Base-by-base conservation (phyloP, 2,113 vertebrate species). In the Coptodon rendalli region DNA sequence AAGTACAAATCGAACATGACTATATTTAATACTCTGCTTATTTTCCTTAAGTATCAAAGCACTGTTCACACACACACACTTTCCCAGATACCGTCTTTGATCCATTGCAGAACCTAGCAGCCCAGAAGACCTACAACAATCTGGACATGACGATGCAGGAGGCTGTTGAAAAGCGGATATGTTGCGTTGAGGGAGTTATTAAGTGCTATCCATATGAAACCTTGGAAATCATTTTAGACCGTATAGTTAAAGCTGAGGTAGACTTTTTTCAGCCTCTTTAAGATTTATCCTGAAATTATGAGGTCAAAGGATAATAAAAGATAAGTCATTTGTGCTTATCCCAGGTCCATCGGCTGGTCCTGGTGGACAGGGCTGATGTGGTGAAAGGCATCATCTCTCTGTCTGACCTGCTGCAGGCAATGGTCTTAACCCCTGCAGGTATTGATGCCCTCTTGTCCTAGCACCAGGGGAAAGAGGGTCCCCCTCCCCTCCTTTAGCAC, bases 321-420 rank as follows among this genome's bases (percentile, higher is more conserved):
- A 45, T 53, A 27, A 9, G 4, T 48, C 2, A 1, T 56, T 10
- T 29, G 14, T 90, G 12, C 2, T 80, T 5, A 9, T 27, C 53
- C 43, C 96, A 99, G 98, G 98, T 99, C 88, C 98, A 99, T 95
- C 97, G 98, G 89, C 95, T 99, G 96, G 98, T 99, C 86, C 95
- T 99, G 90, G 97, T 99, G 96, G 97, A 99, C 9, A 96, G 96
- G 89, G 94, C 94, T 17, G 96, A 92, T 13, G 87, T 96, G 83
- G 97, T 98, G 1, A 96, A 90, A 91, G 98, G 98, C 24, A 98
- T 99, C 82, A 80, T 99, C 87, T 99, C 98, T 68, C 97, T 99
- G 59, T 99, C 98, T 0, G 98, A 99, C 96, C 97, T 99, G 85
- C 98, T 99, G 87, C 98, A 99, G 96, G 98, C 97, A 5, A 95